Evolutionary conservation across 2,888 invertebrate genomes (phyloP).

Genomic region (Hypomecis punctinalis): DNA sequence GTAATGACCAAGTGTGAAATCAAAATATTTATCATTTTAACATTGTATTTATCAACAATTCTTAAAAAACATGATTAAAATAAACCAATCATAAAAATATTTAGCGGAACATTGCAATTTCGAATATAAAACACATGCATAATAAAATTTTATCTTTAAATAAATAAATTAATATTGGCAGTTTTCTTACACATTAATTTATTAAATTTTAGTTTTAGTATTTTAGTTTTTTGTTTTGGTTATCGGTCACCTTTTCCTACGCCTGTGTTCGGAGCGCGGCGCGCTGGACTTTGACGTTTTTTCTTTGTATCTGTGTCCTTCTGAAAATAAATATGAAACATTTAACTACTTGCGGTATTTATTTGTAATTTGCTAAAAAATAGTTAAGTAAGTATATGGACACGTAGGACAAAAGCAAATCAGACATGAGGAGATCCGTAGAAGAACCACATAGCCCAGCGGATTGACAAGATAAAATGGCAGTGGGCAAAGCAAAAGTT

Average conservation of each 20-base stretch:
- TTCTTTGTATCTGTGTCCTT: slow-evolving; percentile 72
- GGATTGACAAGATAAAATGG: no score
- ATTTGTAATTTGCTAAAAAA: no score
- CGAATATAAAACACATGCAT: slow-evolving; percentile 3
- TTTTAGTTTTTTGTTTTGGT: slow-evolving; percentile 23
- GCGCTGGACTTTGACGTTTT: slow-evolving; percentile 69
- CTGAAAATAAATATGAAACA: slow-evolving; percentile 54
- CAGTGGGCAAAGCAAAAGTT: no score
- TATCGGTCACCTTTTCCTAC: slow-evolving; percentile 67
- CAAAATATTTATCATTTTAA: background rate
- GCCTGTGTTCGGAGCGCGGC: slow-evolving; percentile 75
- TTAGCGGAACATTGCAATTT: slow-evolving; percentile 2
- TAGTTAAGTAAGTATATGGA: no score
- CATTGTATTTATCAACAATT: slow-evolving; percentile 32
- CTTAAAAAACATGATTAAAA: slow-evolving; percentile 33
- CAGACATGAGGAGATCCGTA: no score
- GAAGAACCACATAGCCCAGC: no score
- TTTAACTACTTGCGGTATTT: background rate
- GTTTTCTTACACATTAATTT: slow-evolving; percentile 6
- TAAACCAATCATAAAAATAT: slow-evolving; percentile 6
- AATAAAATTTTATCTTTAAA: slow-evolving; percentile 14
- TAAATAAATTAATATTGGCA: background rate
- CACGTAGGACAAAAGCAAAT: no score
- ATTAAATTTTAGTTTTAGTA: slow-evolving; percentile 17
- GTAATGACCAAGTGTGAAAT: background rate